Conservation (phyloP, 2,797 vertebrate genomes). For the Agapornis canus region DNA sequence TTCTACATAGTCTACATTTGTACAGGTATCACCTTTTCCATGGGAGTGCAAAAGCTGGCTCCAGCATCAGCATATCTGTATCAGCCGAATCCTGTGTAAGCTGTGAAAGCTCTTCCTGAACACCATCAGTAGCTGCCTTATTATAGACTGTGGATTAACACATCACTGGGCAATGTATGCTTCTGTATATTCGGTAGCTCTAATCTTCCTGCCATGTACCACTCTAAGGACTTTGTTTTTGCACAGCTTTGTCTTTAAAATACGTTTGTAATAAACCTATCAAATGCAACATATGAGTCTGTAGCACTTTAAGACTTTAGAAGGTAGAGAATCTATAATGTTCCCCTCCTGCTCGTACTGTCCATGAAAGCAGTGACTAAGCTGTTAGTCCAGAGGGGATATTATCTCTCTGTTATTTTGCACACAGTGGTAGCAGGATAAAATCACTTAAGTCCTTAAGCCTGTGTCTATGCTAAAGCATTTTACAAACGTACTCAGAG, state of each 20-base stretch:
- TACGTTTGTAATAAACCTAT: neutral
- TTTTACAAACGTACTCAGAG: neutral
- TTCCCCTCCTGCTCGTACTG: accelerated
- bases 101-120: neutral
- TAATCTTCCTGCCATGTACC: neutral
- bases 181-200: neutral
- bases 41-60: neutral
- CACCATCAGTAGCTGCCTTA: neutral
- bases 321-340: neutral
- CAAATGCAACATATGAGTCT: neutral
- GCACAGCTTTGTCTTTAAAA: neutral
- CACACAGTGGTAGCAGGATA: neutral
- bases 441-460: conserved; percentile 4
- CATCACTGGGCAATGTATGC: neutral
- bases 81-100: neutral
- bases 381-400: neutral
- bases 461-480: neutral
- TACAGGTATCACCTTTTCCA: neutral
- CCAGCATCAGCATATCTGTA: accelerated
- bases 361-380: neutral
- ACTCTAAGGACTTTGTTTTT: neutral
- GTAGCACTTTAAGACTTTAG: neutral
- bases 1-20: neutral
- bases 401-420: neutral
- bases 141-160: neutral